phyloP scores from a whole-genome alignment of 2,888 invertebrate species.

The Phytoseiulus persimilis region DNA sequence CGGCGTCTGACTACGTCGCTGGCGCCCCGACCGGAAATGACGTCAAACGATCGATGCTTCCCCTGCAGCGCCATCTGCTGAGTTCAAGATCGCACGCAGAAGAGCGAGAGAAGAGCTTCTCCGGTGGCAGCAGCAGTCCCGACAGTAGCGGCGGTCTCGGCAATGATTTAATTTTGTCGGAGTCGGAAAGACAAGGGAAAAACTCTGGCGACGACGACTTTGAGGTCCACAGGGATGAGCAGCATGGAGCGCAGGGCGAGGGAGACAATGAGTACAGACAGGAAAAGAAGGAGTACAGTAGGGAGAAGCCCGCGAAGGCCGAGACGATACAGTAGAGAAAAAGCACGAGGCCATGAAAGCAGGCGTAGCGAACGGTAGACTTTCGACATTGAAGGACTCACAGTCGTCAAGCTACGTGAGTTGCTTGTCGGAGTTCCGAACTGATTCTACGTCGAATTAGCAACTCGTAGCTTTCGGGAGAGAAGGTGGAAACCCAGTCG shows the following conservation, averaged over 20 bases:
- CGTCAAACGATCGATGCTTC: not conserved
- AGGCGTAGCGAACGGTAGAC: not conserved
- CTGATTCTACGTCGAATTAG: no score
- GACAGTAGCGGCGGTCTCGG: not conserved
- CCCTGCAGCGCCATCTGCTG: not conserved
- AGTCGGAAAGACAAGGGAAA: constrained; percentile 42
- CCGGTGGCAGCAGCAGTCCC: not conserved
- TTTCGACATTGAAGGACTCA: no score
- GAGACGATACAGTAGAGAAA: not conserved
- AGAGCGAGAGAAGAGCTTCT: not conserved
- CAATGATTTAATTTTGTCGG: constrained; percentile 15
- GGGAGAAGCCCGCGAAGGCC: no score
- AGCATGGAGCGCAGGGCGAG: constrained; percentile 32
- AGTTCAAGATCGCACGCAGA: not conserved
- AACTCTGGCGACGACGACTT: not conserved
- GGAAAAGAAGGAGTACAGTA: no score
- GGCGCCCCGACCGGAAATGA: not conserved
- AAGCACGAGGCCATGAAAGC: not conserved
- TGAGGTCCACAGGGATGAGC: constrained; percentile 33
- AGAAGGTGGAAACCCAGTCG: no score
- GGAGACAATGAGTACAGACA: constrained; percentile 12
- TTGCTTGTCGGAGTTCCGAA: no score
- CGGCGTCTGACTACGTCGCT: not conserved
- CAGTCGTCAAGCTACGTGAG: no score
- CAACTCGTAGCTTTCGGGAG: no score